Evolutionary conservation across 2,113 vertebrate species (phyloP), one percentile per base, ranked within the genome.

Genomic region (Phoenicopterus ruber): DNA sequence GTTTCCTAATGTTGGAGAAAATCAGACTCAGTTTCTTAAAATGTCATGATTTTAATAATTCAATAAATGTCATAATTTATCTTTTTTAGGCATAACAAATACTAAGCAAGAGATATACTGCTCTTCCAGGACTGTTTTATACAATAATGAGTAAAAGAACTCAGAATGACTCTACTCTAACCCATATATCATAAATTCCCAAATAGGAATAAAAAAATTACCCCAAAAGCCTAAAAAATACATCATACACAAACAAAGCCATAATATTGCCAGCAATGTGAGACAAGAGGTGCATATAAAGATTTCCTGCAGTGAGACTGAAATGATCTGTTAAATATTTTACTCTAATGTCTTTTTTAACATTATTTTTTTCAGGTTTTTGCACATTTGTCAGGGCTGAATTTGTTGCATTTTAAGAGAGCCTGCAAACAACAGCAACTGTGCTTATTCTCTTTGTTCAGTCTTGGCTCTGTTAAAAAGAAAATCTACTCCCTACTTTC

Each of bases 261-360:
- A 78, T 63, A 92, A 58, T 71, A 74, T 65, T 78, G n/a, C 38
- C 70, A 88, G 28, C 28, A 67, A 44, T 74, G 63, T 58, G 42
- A 93, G 70, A 82, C 47, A 67, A 89, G 70, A 85, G 49, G 12
- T 90, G 19, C 65, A 65, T 88, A 91, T 81, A 70, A 88, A 94
- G 69, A 92, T 90, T 95, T 96, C 31, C 88, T 62, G 65, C 34
- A 12, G 21, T 83, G 34, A 40, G 71, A 69, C 69, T 61, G 78
- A 91, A 78, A 92, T 66, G n/a, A 57, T 92, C 87, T 96, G 49
- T 26, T 97, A 93, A 96, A 96, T 96, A 96, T 95, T 97, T 97
- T 77, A 96, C 26, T 82, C 47, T 72, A 88, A 92, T 74, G 7
- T 21, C n/a, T 92, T 93, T 87, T 82, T 76, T 67, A 84, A 61